Evolutionary conservation across 1,140 invertebrate genomes (phyloP).

Genomic region (Drosophila lacertosa): DNA sequence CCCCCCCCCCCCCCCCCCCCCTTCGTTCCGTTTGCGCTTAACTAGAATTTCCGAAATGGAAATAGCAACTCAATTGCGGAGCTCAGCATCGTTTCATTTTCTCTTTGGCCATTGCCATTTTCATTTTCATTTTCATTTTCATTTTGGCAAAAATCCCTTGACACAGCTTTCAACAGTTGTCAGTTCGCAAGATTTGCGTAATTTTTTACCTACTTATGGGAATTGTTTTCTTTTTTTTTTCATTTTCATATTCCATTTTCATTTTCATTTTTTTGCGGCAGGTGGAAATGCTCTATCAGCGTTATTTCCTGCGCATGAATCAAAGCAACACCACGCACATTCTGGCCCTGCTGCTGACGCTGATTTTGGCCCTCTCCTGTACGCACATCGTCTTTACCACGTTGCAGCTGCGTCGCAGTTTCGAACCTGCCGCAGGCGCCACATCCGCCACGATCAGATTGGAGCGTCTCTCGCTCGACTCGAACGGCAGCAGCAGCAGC

Average conservation of each 20-base stretch:
- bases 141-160: slow-evolving; percentile 8
- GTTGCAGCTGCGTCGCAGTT: slow-evolving; percentile 60
- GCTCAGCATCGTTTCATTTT: slow-evolving; percentile 37
- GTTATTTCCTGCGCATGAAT: slow-evolving; percentile 96
- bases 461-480: slow-evolving; percentile 51
- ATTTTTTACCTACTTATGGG: slow-evolving; percentile 5
- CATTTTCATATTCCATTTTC: slow-evolving; percentile 11
- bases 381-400: slow-evolving; percentile 85
- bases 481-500: slow-evolving; percentile 40
- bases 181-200: background rate
- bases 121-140: slow-evolving; percentile 9
- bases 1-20: too few species aligned
- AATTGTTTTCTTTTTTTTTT: slow-evolving; percentile 15
- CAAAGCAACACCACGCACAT: slow-evolving; percentile 95
- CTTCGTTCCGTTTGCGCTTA: background rate
- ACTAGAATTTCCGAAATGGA: background rate
- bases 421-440: slow-evolving; percentile 15
- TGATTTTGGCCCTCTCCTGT: slow-evolving; percentile 87
- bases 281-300: slow-evolving; percentile 95
- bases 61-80: slow-evolving; percentile 16
- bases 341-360: slow-evolving; percentile 89
- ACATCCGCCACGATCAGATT: slow-evolving; percentile 31
- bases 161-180: slow-evolving; percentile 4
- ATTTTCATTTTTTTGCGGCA: slow-evolving; percentile 83
- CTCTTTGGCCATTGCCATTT: too few species aligned